Conservation (phyloP, 2,113 vertebrate species). For the Pipra filicauda region DNA sequence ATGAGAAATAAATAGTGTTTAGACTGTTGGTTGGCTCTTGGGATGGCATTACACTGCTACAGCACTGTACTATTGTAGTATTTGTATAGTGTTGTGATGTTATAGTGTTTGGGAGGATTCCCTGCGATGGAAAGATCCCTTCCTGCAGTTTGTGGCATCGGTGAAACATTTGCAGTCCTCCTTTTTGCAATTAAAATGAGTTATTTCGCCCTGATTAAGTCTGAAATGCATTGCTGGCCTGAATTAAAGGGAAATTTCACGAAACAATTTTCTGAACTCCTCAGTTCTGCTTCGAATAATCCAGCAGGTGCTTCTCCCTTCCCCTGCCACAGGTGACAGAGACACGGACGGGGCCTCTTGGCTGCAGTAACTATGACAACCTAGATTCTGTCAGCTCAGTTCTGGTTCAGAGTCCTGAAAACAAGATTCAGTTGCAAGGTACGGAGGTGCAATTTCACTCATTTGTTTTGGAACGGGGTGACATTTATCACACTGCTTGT, state of each 20-base stretch:
- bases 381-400: conserved; percentile 98
- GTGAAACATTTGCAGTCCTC: not conserved
- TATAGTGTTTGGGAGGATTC: not conserved
- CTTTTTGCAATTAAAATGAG: not conserved
- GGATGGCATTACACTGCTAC: not conserved
- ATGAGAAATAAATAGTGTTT: not conserved
- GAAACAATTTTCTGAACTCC: not conserved
- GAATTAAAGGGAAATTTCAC: not conserved
- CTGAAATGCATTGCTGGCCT: not conserved
- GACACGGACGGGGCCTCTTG: conserved; percentile 94
- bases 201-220: not conserved
- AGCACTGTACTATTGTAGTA: rapidly evolving
- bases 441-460: conserved; percentile 64
- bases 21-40: not conserved
- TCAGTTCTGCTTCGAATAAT: conserved; percentile 18
- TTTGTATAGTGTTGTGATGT: not conserved
- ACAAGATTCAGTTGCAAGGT: conserved; percentile 98
- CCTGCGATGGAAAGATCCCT: not conserved
- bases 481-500: not conserved
- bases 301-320: conserved; percentile 26
- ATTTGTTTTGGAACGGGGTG: not conserved
- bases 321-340: conserved; percentile 86
- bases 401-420: conserved; percentile 97
- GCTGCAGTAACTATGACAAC: conserved; percentile 99
- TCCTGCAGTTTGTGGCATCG: not conserved